phyloP scores from a whole-genome alignment of 2,797 vertebrate genomes.

The Lacerta bilineata region DNA sequence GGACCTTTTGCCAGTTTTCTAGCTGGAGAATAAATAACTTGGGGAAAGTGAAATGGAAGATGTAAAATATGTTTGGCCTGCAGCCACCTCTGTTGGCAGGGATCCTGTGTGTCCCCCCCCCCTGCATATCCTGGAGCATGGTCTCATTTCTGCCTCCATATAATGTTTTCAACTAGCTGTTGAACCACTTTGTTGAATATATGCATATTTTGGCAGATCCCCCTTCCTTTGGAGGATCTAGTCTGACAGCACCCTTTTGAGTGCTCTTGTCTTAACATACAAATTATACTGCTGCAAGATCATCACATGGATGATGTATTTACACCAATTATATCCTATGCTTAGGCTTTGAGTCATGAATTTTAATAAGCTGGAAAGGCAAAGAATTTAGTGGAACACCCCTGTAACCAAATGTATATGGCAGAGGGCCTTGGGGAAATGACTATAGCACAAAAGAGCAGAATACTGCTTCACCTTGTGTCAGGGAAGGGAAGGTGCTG shows the following conservation, averaged over 20 bases:
- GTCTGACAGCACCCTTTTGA: not conserved
- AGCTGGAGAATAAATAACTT: no score
- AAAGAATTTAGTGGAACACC: not conserved
- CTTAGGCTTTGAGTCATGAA: not conserved
- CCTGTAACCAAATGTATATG: no score
- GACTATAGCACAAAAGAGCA: not conserved
- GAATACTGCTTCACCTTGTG: not conserved
- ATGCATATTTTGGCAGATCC: no score
- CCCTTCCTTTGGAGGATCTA: not conserved
- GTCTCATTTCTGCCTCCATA: no score
- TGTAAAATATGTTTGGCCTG: not conserved
- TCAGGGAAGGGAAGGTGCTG: not conserved
- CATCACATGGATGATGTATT: not conserved
- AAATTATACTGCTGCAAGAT: not conserved
- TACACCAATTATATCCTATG: no score
- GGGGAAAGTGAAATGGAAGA: not conserved
- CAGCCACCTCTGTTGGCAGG: no score
- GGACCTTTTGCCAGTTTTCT: not conserved
- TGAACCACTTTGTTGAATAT: no score
- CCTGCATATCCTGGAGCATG: no score
- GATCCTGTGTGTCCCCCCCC: no score
- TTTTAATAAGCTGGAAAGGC: not conserved
- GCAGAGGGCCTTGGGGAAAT: no score
- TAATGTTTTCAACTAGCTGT: no score
- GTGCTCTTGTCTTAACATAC: not conserved